A percentile compares a stretch with the other conserved stretches of the same genome.
These are phyloP conservation scores for Gopherus evgoodei DNA, from an alignment of 2,113 vertebrate species.

Conservation along the genomic window DNA sequence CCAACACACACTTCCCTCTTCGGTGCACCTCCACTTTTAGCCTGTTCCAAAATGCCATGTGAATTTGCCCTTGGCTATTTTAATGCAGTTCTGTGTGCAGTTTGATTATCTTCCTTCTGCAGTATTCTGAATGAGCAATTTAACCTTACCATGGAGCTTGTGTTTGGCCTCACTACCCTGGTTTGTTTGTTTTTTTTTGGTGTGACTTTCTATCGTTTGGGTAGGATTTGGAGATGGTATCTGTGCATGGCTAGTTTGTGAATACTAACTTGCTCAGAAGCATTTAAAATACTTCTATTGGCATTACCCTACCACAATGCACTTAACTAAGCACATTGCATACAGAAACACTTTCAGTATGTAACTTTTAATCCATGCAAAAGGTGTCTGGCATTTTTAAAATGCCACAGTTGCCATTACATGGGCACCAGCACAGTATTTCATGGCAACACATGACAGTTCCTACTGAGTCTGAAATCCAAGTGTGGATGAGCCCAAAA, in stretches of 20 bases:
- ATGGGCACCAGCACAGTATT: slow-evolving; percentile 44
- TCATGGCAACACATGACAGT: slow-evolving; percentile 29
- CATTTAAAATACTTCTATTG: background rate
- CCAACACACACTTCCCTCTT: background rate
- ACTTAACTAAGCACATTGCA: background rate
- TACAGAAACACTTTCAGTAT: too few relatives aligned
- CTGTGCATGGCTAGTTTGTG: background rate
- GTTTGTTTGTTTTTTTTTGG: background rate
- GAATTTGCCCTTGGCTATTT: background rate
- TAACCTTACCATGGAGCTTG: background rate
- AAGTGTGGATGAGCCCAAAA: slow-evolving; percentile 53
- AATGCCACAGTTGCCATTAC: background rate
- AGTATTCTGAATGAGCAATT: background rate
- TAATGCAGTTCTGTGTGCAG: background rate
- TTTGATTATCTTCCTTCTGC: slow-evolving; percentile 21
- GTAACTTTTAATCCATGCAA: background rate
- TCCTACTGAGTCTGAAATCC: slow-evolving; percentile 65
- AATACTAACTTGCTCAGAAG: background rate
- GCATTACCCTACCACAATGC: background rate
- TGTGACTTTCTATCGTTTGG: background rate
- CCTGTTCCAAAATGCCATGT: slow-evolving; percentile 13
- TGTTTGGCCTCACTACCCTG: background rate
- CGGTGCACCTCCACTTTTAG: background rate
- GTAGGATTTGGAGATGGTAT: background rate
- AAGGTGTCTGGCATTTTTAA: slow-evolving; percentile 13